phyloP scores from a whole-genome alignment of 2,888 invertebrate genomes.

The Drosophila nr. fundita region DNA sequence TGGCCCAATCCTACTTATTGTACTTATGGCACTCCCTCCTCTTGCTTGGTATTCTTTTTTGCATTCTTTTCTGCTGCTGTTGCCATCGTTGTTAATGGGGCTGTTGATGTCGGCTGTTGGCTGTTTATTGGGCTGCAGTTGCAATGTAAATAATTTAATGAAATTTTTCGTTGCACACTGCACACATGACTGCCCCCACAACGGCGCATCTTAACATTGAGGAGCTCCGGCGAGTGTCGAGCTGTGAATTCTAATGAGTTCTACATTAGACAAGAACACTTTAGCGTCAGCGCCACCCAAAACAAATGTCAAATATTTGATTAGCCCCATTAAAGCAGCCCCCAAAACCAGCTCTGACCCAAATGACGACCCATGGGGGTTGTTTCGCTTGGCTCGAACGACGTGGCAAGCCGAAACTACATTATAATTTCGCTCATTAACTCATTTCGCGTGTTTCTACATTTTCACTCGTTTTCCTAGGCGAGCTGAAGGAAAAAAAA shows the following conservation, averaged over 20 bases:
- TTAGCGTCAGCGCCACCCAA: slow-evolving; percentile 43
- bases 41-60: not conserved
- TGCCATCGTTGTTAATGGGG: slow-evolving; percentile 48
- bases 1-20: slow-evolving; percentile 4
- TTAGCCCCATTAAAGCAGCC: slow-evolving; percentile 75
- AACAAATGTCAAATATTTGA: slow-evolving; percentile 80
- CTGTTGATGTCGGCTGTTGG: slow-evolving; percentile 42
- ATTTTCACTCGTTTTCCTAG: slow-evolving; percentile 50
- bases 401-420: slow-evolving; percentile 57
- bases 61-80: slow-evolving; percentile 15
- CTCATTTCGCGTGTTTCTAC: slow-evolving; percentile 66
- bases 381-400: slow-evolving; percentile 38
- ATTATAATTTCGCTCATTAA: slow-evolving; percentile 77
- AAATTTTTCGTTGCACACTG: slow-evolving; percentile 48
- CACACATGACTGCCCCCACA: slow-evolving; percentile 13
- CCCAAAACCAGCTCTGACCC: slow-evolving; percentile 58
- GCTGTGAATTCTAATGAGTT: slow-evolving; percentile 49
- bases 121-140: slow-evolving; percentile 41
- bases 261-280: slow-evolving; percentile 52
- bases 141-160: slow-evolving; percentile 57
- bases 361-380: slow-evolving; percentile 59
- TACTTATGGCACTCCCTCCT: slow-evolving; percentile 7
- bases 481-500: slow-evolving; percentile 47
- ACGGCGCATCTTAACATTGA: slow-evolving; percentile 9
- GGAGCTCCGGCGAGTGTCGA: slow-evolving; percentile 6